Evolutionary conservation across 2,113 vertebrate species (phyloP), one percentile per base, ranked within the genome.

Genomic region (Rafetus swinhoei): DNA sequence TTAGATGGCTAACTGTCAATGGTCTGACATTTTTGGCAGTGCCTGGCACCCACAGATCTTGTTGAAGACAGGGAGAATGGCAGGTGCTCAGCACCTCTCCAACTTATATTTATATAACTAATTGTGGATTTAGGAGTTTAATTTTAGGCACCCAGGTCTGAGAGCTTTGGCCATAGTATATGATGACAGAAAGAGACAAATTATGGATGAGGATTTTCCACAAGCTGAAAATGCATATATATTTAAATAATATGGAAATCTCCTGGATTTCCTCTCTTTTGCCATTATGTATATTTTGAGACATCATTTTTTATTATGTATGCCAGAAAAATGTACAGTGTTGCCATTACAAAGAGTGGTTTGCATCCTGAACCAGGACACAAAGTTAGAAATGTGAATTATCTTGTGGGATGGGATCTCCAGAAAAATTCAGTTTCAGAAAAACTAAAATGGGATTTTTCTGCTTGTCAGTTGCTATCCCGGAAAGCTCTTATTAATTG

Each of bases 41-140:
- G 50, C 60, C 91, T 77, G 90, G 87, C 50, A 80, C 57, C n/a
- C 80, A 92, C 45, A 94, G 93, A 91, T 6, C 52, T 45, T 39
- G 0, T 39, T 85, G 94, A 91, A 93, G 76, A 60, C 80, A 89
- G 27, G 56, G 60, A 6, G 62, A 95, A 85, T 11, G 56, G 45
- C 84, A 92, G 82, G 80, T 92, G 94, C 88, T 91, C 93, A 89
- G 84, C 45, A 95, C 92, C n/a, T 25, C 21, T n/a, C n/a, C 29
- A 56, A 11, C 19, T n/a, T 81, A 56, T 56, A 57, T 32, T 35
- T 81, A 35, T 21, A 56, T 56, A 32, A 19, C 18, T 81, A 56
- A 12, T 55, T 81, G 5, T 57, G 18, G 55, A 35, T 56, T 56
- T 81, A 35, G 35, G 56, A 59, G 12, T 21, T 32, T 59, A 57